Evolutionary conservation across 2,113 vertebrate species (phyloP), one percentile per base, ranked within the genome.

Genomic region (Lates calcarifer): DNA sequence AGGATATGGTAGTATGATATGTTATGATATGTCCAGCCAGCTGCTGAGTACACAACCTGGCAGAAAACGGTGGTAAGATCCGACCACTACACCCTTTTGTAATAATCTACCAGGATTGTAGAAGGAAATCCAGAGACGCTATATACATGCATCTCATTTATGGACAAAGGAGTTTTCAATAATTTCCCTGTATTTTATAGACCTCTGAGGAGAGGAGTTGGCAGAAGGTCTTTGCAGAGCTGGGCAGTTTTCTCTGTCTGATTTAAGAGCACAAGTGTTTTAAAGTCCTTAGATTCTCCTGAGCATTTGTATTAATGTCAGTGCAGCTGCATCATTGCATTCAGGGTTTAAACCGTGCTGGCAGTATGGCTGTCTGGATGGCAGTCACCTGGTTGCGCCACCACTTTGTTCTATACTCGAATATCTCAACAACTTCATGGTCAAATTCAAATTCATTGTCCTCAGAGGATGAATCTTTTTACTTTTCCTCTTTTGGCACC

Each of bases 131-230:
- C 56, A 83, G 57, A 51, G 55, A 43, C 41, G 47, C 47, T 72
- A 22, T 74, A 28, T 77, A 29, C 18, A 24, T 62, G 62, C 20
- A 55, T 76, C 66, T 84, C 13, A 72, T 76, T 80, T 74, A 87
- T 60, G 13, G 55, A 83, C 66, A 61, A 47, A 83, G 39, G 45
- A 65, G 24, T 78, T 89, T 88, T 77, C 37, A 70, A 60, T 85
- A 74, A 85, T 89, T 86, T 65, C 22, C 41, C 0, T 39, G 17
- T 26, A 63, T 37, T 87, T 91, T 85, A 88, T 87, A 24, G 77
- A 86, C 71, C 89, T 83, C 84, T 1, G 62, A 83, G 76, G 83
- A 82, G 51, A 82, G 15, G 65, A 60, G 71, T 47, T 85, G 82
- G 79, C 53, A 75, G 45, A 31, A 75, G 77, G 68, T 29, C 63